A percentile compares a stretch with the other conserved stretches of the same genome.
These are phyloP conservation scores for Lasioglossum oenotherae DNA, from an alignment of 2,888 invertebrate species.

Conservation along the genomic window DNA sequence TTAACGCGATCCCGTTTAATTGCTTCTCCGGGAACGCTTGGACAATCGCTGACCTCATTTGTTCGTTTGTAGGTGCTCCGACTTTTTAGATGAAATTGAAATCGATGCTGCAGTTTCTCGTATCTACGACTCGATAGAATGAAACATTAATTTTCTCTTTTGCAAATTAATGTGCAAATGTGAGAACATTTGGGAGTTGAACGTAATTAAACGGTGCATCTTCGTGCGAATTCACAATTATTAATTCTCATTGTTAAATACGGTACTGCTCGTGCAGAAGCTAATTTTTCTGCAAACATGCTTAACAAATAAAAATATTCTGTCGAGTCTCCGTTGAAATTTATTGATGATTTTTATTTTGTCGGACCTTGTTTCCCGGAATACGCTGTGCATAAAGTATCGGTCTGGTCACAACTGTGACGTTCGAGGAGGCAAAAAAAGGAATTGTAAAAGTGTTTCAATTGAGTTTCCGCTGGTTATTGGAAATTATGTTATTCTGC, in stretches of 20 bases:
- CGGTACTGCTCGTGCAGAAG: neutral
- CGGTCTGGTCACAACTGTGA: neutral
- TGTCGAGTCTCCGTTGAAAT: neutral
- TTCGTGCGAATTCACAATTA: neutral
- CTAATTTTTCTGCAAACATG: neutral
- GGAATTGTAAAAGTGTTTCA: neutral
- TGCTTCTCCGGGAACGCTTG: neutral
- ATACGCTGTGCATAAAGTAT: neutral
- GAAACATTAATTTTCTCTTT: neutral
- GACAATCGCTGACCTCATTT: neutral
- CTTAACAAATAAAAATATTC: neutral
- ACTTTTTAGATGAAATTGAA: neutral
- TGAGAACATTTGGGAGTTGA: neutral
- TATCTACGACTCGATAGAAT: neutral
- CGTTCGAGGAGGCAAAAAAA: neutral
- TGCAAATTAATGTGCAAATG: neutral
- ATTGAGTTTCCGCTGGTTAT: neutral
- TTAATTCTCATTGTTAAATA: neutral
- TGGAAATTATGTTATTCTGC: conserved; percentile 4
- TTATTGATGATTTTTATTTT: neutral
- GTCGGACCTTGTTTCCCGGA: neutral
- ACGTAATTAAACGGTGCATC: neutral
- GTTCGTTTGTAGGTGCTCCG: neutral
- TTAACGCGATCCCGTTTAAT: neutral
- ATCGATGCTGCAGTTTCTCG: neutral